phyloP scores from a whole-genome alignment of 2,797 vertebrate species.

The Rachycentron canadum region DNA sequence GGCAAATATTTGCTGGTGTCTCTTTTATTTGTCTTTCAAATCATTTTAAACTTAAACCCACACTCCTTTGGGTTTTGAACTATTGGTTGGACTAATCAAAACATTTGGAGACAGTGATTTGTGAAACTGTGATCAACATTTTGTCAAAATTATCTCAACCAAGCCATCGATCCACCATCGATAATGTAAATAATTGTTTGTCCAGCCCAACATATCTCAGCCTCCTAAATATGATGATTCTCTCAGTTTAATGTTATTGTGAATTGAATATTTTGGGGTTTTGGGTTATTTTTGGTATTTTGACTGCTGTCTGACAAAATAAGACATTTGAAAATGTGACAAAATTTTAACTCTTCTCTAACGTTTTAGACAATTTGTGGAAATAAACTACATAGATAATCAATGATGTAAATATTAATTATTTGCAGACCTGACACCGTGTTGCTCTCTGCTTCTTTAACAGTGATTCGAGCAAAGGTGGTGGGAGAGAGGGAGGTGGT shows the following conservation, averaged over 20 bases:
- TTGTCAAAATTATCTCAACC: no score
- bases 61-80: not conserved
- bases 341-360: not conserved
- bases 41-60: no score
- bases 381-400: not conserved
- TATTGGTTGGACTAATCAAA: not conserved
- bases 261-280: not conserved
- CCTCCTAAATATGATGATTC: not conserved
- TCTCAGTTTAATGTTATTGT: no score
- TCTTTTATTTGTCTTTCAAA: no score
- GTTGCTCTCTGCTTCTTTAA: conserved; percentile 37
- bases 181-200: not conserved
- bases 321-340: not conserved
- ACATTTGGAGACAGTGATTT: no score
- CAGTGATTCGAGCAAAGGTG: conserved; percentile 97
- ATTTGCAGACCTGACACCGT: not conserved
- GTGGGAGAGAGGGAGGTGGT: conserved; percentile 92
- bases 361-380: not conserved
- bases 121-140: no score
- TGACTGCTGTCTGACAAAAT: not conserved
- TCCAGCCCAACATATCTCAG: not conserved
- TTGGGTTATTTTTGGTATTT: not conserved
- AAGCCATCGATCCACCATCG: not conserved
- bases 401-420: not conserved
- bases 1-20: no score